A percentile compares a stretch with the other conserved stretches of the same genome.
These are phyloP conservation scores for Isurus oxyrinchus DNA, from an alignment of 2,113 vertebrate genomes.

Conservation along the genomic window DNA sequence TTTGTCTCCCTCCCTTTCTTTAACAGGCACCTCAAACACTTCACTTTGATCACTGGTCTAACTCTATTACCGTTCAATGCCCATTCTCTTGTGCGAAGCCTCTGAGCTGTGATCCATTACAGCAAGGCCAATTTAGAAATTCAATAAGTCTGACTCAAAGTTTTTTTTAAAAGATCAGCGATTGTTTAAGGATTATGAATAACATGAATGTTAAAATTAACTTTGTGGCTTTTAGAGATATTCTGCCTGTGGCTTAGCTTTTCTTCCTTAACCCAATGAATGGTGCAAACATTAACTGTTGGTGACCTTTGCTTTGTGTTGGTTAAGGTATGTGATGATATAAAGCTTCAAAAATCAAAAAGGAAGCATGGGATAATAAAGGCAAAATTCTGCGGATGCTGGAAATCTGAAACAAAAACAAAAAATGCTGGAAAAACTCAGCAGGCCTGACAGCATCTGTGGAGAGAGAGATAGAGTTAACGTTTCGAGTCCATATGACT, in stretches of 20 bases:
- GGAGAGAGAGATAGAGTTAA: too few species aligned
- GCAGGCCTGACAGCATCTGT: too few species aligned
- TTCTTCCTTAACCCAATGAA: background rate
- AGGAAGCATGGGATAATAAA: background rate
- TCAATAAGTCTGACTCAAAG: background rate
- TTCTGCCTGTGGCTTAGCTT: background rate
- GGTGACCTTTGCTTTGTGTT: background rate
- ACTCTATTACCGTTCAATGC: background rate
- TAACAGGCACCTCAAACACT: background rate
- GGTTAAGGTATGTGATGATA: background rate
- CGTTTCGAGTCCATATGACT: too few species aligned
- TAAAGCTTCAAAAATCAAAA: background rate
- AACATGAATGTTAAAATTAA: background rate
- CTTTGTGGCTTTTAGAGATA: background rate
- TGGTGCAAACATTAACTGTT: background rate
- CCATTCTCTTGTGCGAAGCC: background rate
- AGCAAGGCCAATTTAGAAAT: background rate
- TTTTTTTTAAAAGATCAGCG: background rate
- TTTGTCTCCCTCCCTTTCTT: background rate
- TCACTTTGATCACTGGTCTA: background rate
- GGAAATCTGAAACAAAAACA: too few species aligned
- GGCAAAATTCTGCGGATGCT: too few species aligned
- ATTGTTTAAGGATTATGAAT: background rate
- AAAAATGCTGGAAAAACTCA: too few species aligned
- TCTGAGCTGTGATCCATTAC: background rate